Evolutionary conservation across 64 coral and sea anemone genomes (phyloP).

Genomic region (Platygyra sinensis): DNA sequence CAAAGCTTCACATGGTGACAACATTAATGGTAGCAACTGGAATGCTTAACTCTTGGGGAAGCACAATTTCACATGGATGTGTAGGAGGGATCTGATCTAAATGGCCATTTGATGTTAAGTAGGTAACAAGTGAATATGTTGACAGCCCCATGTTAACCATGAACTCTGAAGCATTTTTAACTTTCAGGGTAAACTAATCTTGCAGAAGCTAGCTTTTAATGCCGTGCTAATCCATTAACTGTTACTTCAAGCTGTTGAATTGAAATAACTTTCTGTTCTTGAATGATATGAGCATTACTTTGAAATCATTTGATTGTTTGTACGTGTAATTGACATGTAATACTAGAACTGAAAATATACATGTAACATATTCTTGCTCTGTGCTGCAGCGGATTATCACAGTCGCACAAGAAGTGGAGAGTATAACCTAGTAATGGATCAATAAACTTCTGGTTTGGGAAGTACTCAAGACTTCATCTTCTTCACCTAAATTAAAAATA

Average conservation of each 20-base stretch:
- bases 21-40: too few relatives aligned
- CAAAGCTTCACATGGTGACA: too few relatives aligned
- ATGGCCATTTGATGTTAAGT: too few relatives aligned
- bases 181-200: background rate
- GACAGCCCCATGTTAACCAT: background rate
- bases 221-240: background rate
- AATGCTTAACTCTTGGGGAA: too few relatives aligned
- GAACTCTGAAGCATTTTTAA: background rate
- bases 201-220: background rate
- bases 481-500: constrained; percentile 12
- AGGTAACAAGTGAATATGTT: too few relatives aligned
- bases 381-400: constrained; percentile 43
- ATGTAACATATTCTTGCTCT: constrained; percentile 30
- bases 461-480: constrained; percentile 39
- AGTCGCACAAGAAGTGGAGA: constrained; percentile 47
- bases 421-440: constrained; percentile 47
- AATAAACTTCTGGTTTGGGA: constrained; percentile 33
- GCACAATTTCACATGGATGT: too few relatives aligned
- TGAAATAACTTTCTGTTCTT: background rate
- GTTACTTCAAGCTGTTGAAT: background rate
- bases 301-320: background rate
- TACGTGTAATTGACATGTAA: background rate
- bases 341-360: background rate
- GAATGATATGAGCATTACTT: too few relatives aligned
- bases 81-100: too few relatives aligned